These are phyloP conservation scores for Turdus rufiventris DNA, from an alignment of 2,113 vertebrate species.

Conservation along the genomic window DNA sequence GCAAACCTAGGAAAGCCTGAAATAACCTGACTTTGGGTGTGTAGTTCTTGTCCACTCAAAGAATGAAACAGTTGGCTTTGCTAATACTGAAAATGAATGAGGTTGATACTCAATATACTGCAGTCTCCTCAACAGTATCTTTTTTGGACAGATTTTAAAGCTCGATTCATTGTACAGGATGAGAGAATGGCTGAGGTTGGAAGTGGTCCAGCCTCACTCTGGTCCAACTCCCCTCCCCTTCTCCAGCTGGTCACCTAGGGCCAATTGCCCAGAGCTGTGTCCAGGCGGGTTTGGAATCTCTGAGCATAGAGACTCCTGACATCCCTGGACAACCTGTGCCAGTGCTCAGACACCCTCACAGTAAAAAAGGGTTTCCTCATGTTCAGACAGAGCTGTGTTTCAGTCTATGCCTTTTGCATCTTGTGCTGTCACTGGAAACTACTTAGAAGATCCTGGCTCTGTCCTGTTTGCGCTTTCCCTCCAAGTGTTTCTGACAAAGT, in stretches of 20 bases:
- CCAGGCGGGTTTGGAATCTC: background rate
- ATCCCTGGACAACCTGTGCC: background rate
- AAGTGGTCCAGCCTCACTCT: background rate
- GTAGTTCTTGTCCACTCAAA: background rate
- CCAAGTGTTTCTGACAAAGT: background rate
- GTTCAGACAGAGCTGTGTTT: background rate
- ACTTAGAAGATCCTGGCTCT: background rate
- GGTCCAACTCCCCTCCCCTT: background rate
- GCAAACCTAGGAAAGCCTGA: background rate
- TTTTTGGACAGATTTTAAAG: background rate
- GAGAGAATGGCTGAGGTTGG: background rate
- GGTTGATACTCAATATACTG: background rate
- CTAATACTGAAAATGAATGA: background rate
- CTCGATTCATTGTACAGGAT: background rate
- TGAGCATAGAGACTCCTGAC: background rate
- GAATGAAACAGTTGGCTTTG: background rate
- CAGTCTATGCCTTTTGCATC: background rate
- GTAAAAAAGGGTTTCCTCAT: background rate
- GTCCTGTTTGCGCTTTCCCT: background rate
- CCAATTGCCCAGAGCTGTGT: background rate
- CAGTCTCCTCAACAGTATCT: background rate
- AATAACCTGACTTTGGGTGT: conserved; percentile 1
- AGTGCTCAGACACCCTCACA: background rate
- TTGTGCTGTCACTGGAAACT: background rate
- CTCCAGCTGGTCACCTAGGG: background rate